Conservation (phyloP, 2,113 vertebrate species). For the Tychaedon coryphoeus region DNA sequence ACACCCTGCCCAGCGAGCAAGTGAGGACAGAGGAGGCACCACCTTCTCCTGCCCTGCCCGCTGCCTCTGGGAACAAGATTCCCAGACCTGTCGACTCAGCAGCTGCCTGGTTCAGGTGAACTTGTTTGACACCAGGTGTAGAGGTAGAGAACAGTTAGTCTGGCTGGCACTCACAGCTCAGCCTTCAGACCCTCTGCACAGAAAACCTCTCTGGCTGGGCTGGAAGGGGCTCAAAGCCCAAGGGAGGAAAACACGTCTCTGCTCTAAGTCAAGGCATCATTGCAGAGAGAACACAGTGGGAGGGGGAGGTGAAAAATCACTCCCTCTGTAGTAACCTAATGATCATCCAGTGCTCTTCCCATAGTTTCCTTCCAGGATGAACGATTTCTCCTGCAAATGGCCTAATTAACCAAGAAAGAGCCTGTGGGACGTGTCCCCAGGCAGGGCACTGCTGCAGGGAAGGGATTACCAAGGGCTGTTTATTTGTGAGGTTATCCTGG, state of each 20-base stretch:
- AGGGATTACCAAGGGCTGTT: neutral
- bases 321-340: neutral
- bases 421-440: neutral
- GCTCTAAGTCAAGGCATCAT: neutral
- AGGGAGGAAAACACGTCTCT: neutral
- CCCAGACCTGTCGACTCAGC: conserved; percentile 31
- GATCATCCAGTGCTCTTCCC: neutral
- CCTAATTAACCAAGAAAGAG: neutral
- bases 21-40: neutral
- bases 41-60: neutral
- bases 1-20: neutral
- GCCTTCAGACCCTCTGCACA: neutral
- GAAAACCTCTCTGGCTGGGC: neutral
- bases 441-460: neutral
- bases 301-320: neutral
- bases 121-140: neutral
- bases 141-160: neutral
- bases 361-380: neutral
- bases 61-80: conserved; percentile 27
- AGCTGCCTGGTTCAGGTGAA: neutral
- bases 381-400: neutral
- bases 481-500: neutral
- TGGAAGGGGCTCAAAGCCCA: neutral
- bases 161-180: neutral
- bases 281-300: neutral